These are phyloP conservation scores for Rhingia rostrata DNA, from an alignment of 2,888 invertebrate species.

Conservation along the genomic window DNA sequence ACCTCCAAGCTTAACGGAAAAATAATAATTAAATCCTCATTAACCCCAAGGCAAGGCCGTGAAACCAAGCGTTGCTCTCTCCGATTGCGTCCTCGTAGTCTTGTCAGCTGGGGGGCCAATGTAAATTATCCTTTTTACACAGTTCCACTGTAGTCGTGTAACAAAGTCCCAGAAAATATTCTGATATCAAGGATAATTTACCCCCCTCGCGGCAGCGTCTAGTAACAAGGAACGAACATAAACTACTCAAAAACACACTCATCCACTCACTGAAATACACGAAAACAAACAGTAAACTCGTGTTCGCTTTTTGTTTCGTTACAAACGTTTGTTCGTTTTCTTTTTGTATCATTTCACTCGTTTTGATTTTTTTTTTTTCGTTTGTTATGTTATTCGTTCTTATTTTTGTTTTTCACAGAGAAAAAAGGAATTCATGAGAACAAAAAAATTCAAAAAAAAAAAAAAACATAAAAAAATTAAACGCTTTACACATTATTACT, in stretches of 20 bases:
- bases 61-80: constrained; percentile 39
- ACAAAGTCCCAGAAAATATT: constrained; percentile 47
- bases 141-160: constrained; percentile 33
- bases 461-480: constrained; percentile 65
- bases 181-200: constrained; percentile 62
- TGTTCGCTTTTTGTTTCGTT: constrained; percentile 73
- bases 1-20: not conserved
- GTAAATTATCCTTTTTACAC: constrained; percentile 40
- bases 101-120: constrained; percentile 56
- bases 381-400: constrained; percentile 70
- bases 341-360: constrained; percentile 8
- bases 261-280: constrained; percentile 60
- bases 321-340: constrained; percentile 51
- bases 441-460: constrained; percentile 51
- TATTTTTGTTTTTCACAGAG: constrained; percentile 75
- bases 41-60: constrained; percentile 58
- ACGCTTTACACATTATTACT: constrained; percentile 74
- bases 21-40: constrained; percentile 66
- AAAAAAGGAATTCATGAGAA: constrained; percentile 74
- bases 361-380: constrained; percentile 39
- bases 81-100: constrained; percentile 39
- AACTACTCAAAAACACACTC: constrained; percentile 70
- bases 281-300: constrained; percentile 70
- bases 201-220: constrained; percentile 15
- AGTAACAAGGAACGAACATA: constrained; percentile 27